phyloP scores from a whole-genome alignment of 1,140 invertebrate genomes.

The Acyrthosiphon pisum region DNA sequence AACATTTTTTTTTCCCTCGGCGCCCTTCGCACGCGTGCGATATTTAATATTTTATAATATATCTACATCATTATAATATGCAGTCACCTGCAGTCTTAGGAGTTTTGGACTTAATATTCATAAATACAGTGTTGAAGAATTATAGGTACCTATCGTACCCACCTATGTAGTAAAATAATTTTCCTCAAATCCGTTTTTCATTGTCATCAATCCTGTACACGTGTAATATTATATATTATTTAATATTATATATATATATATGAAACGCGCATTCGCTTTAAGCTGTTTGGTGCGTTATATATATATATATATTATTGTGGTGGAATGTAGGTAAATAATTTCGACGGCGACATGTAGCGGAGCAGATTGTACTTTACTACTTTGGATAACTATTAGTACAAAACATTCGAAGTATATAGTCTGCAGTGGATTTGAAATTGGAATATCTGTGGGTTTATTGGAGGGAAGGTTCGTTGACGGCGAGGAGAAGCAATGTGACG shows the following conservation, averaged over 20 bases:
- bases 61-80: not conserved
- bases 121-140: not conserved
- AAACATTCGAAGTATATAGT: not conserved
- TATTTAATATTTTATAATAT: not conserved
- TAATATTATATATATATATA: not conserved
- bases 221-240: not conserved
- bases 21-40: not conserved
- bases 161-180: not conserved
- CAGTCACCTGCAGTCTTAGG: not conserved
- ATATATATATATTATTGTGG: not conserved
- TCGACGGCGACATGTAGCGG: no score
- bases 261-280: not conserved
- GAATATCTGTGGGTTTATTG: not conserved
- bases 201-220: not conserved
- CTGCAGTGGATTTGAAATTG: not conserved
- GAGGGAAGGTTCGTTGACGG: not conserved
- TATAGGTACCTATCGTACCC: no score
- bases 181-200: not conserved
- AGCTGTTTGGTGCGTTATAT: not conserved
- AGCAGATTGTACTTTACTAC: not conserved
- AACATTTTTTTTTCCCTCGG: not conserved
- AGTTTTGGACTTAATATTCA: not conserved
- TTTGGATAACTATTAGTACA: not conserved
- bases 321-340: constrained; percentile 6
- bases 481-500: not conserved